Evolutionary conservation across 2,113 vertebrate species (phyloP).

Genomic region (Acinonyx jubatus): DNA sequence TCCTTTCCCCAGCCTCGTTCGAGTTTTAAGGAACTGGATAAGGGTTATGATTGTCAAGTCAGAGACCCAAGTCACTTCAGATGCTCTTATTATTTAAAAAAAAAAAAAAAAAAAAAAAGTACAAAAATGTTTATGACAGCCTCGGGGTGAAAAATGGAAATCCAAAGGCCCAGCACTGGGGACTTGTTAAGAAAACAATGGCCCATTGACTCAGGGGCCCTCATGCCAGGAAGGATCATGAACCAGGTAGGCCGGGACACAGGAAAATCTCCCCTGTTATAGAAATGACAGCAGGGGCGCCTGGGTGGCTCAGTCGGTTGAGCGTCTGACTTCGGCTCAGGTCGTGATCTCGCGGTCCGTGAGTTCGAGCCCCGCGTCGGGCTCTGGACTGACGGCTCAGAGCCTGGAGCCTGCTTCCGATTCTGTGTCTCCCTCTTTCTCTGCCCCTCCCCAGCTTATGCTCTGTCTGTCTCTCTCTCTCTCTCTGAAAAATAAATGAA

Average conservation of each 20-base stretch:
- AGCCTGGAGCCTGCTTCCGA: no score
- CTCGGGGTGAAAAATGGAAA: neutral
- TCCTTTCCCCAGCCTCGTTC: accelerated
- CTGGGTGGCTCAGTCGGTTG: no score
- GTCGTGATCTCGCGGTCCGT: no score
- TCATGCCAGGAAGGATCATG: accelerated
- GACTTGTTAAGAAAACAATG: neutral
- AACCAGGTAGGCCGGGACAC: accelerated
- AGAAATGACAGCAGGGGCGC: neutral
- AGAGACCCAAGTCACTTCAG: neutral
- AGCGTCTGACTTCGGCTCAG: no score
- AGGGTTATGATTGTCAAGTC: neutral
- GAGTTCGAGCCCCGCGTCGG: no score
- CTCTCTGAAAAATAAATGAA: no score
- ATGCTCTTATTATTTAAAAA: neutral
- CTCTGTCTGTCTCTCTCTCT: no score
- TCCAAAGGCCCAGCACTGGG: neutral
- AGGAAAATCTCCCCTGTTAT: neutral
- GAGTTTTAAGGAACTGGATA: neutral
- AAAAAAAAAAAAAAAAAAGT: no score
- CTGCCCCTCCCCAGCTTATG: no score
- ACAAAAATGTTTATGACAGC: neutral
- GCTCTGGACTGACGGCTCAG: no score
- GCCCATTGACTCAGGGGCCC: neutral
- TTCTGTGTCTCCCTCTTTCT: no score